Conservation (phyloP, 1,140 invertebrate species). For the Theocolax elegans region DNA sequence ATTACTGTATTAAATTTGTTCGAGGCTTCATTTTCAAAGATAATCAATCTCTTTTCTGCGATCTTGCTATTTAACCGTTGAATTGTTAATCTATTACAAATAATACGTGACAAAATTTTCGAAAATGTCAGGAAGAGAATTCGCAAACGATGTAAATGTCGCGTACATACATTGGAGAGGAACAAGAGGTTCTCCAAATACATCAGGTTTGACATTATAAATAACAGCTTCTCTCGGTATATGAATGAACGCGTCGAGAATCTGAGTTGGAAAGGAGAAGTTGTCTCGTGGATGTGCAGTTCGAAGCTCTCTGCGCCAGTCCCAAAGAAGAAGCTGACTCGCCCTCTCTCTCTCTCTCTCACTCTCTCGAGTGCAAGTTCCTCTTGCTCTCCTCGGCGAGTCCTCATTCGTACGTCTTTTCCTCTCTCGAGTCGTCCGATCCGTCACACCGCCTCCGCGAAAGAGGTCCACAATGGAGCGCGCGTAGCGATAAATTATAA, state of each 20-base stretch:
- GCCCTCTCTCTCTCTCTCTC: background rate
- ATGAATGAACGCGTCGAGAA: slow-evolving; percentile 19
- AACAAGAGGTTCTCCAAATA: slow-evolving; percentile 7
- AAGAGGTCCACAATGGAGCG: slow-evolving; percentile 59
- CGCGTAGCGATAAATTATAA: slow-evolving; percentile 66
- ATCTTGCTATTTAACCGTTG: no score
- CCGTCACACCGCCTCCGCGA: slow-evolving; percentile 63
- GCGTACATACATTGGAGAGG: no score
- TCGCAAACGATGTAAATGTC: no score
- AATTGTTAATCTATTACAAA: no score
- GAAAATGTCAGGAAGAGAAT: no score
- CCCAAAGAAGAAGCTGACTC: background rate
- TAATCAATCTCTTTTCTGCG: no score
- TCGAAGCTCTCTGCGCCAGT: slow-evolving; percentile 10
- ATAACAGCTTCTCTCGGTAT: slow-evolving; percentile 12
- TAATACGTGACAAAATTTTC: no score
- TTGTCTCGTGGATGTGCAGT: background rate
- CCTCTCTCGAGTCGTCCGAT: slow-evolving; percentile 58
- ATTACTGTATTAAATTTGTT: no score
- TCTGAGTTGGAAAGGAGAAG: slow-evolving; percentile 9
- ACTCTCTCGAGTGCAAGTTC: background rate
- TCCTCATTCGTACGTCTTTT: slow-evolving; percentile 43
- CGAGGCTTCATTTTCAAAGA: no score
- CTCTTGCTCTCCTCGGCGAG: no score
- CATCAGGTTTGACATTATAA: slow-evolving; percentile 23